Conservation (phyloP, 2,888 invertebrate species). For the Sepiola atlantica region DNA sequence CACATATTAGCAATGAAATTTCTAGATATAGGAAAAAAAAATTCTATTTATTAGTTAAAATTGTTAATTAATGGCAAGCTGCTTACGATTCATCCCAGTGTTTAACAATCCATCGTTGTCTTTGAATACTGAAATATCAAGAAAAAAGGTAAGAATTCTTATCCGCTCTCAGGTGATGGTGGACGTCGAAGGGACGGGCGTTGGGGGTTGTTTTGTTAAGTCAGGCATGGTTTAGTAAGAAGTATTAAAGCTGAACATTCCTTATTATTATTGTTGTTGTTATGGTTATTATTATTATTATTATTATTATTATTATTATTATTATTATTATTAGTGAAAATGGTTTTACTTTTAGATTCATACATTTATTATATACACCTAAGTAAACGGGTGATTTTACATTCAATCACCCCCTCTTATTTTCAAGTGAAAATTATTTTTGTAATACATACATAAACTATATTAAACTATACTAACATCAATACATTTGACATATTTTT, state of each 20-base stretch:
- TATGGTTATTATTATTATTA: no score
- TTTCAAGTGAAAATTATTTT: no score
- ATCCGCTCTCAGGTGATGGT: neutral
- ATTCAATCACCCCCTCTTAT: neutral
- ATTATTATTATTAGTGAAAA: neutral
- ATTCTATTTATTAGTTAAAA: conserved; percentile 39
- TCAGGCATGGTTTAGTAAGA: neutral
- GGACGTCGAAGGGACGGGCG: neutral
- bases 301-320: no score
- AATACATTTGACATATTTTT: no score
- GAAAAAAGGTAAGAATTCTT: conserved; percentile 40
- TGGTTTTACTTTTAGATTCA: neutral
- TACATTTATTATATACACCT: neutral
- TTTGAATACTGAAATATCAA: conserved; percentile 48
- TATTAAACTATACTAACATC: no score
- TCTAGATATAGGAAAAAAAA: conserved; percentile 24
- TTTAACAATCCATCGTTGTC: conserved; percentile 42
- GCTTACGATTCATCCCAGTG: conserved; percentile 47
- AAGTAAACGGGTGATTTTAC: neutral
- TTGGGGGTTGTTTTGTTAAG: neutral
- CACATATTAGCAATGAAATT: conserved; percentile 23
- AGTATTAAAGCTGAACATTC: neutral
- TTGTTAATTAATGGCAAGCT: conserved; percentile 42
- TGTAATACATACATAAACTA: no score
- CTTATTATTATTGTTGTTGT: neutral